Base-by-base conservation (phyloP, 2,797 vertebrate genomes). In the Antrozous pallidus region DNA sequence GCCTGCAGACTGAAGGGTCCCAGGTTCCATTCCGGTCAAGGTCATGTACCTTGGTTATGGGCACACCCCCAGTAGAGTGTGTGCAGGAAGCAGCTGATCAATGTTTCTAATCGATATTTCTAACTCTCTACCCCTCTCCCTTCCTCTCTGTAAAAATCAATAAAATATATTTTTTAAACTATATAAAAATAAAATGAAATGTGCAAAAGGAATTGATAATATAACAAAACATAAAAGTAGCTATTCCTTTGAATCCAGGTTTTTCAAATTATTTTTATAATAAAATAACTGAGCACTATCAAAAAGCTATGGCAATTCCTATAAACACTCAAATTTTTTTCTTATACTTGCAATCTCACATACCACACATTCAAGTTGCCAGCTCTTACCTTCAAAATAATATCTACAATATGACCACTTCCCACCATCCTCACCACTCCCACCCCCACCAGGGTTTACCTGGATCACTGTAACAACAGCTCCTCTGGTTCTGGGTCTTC, bases 141-240 rank as follows among this genome's bases (percentile, higher is more conserved):
- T 54, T 54, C 51, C 22, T 54, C 51, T 54, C 22, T 54, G 22
- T 54, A 54, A 54, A 54, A 54, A 54, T 54, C 51, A 54, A 54
- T 54, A 54, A 54, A 54, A 24, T 54, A 54, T 24, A 54, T 54
- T 24, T 54, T 54, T 54, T 47, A 11, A 54, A 54, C 24, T 54
- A 54, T n/a, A 54, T 54, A 54, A 54, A 54, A 54, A 54, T 54
- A 54, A 54, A 14, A 89, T 71, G 84, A 92, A 93, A 93, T 73
- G 79, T 47, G n/a, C 24, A 79, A 93, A 93, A 61, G 45, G 28
- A 71, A 94, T n/a, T 69, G 51, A 90, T 91, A 92, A 69, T n/a
- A 90, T 8, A 85, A 77, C 9, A 90, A 93, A 94, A 84, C 10
- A 92, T 69, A 90, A 63, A 58, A 83, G 82, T 70, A 83, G 85